phyloP scores from a whole-genome alignment of 1,140 invertebrate species.

The Lepidotrigona ventralis region DNA sequence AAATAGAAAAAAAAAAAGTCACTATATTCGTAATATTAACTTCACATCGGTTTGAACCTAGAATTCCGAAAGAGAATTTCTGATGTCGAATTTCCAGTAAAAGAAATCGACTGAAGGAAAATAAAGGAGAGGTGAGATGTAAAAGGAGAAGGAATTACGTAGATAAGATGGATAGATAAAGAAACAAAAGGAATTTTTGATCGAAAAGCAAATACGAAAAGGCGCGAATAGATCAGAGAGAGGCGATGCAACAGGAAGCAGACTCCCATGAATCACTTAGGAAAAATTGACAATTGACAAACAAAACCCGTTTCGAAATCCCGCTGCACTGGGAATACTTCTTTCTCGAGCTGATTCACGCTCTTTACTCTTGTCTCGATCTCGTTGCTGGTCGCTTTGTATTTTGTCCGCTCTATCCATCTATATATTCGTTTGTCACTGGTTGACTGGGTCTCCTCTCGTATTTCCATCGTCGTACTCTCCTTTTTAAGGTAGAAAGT shows the following conservation, averaged over 20 bases:
- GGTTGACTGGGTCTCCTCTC: not conserved
- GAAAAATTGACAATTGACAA: constrained; percentile 46
- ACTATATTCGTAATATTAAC: not conserved
- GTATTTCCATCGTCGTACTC: not conserved
- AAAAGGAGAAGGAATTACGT: not conserved
- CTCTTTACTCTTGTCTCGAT: constrained; percentile 7
- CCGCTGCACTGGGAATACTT: constrained; percentile 5
- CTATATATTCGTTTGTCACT: not conserved
- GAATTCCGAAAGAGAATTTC: not conserved
- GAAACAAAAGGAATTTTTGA: not conserved
- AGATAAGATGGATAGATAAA: not conserved
- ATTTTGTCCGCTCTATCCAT: constrained; percentile 6
- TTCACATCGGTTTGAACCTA: not conserved
- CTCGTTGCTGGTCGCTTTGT: not conserved
- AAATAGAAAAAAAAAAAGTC: not conserved
- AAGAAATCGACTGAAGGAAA: not conserved
- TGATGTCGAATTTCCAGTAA: not conserved
- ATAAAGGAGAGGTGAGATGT: not conserved
- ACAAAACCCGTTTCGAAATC: constrained; percentile 43
- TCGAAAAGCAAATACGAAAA: not conserved
- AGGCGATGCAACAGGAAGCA: not conserved
- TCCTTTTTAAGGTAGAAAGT: no score
- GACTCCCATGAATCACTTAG: constrained; percentile 37
- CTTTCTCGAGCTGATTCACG: not conserved
- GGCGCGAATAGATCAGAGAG: not conserved